Base-by-base conservation (phyloP, 1,140 invertebrate genomes). In the Drosophila sproati region DNA sequence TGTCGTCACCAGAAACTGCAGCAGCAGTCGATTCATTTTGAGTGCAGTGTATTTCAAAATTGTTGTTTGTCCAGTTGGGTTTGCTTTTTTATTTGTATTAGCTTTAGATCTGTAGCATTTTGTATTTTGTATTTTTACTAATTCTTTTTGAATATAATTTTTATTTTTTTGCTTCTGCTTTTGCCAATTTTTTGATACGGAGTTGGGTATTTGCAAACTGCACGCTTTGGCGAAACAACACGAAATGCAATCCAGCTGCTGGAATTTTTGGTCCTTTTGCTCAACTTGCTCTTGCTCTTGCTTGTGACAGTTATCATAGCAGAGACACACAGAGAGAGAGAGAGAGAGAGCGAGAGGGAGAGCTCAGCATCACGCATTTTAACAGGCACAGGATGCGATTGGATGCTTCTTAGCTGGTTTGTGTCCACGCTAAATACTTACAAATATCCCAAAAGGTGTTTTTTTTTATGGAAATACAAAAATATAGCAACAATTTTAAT, bases 241-340 rank as follows among this genome's bases (percentile, higher is more conserved):
- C 86, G 76, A 81, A 89, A 89, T 89, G 85, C 85, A 89, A 66
- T 69, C 55, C 83, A 88, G 83, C 83, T 88, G 78, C 69, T 68
- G 43, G 50, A 50, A 74, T 29, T 52, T 41, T 71, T 52, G 60
- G 59, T 64, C 82, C 64, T 80, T 71, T 78, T 41, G 55, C 32
- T 54, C 61, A 68, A 47, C 71, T 41, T 43, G 29, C 67, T 72
- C 73, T 63, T 54, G 4, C 20, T 20, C 20, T 20, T 20, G 47
- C 39, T 8, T 77, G 54, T 87, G 72, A 68, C 83, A 86, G 60
- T 69, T 82, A 60, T 32, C 52, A 39, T 48, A 1, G 20, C 20
- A 20, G 47, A 57, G 48, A 71, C 35, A 57, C 72, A n/a, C n/a
- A 50, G 41, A 41, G 4, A 66, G 69, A 60, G 57, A 66, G 54